Evolutionary conservation across 1,140 invertebrate species (phyloP).

Genomic region (Drosophila rufa): DNA sequence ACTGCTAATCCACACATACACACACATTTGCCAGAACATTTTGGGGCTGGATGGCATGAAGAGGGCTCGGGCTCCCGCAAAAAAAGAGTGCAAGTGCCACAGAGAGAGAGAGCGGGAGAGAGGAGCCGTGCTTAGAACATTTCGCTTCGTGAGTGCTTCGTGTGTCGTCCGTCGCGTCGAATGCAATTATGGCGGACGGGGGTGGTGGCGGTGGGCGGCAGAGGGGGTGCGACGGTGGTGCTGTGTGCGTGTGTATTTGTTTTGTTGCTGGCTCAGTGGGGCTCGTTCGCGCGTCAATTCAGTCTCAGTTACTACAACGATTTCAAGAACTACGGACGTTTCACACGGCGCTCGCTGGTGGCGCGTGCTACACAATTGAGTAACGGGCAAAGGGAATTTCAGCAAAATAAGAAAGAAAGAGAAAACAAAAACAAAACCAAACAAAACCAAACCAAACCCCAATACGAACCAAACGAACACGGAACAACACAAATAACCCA

Average conservation of each 20-base stretch:
- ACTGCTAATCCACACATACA: background rate
- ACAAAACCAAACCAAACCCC: too few relatives aligned
- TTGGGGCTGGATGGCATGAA: too few relatives aligned
- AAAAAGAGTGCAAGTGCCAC: constrained; percentile 30
- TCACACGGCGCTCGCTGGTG: constrained; percentile 59
- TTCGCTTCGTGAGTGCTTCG: constrained; percentile 20
- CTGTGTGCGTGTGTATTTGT: constrained; percentile 47
- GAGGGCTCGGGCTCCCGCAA: constrained; percentile 12
- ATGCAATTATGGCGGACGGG: constrained; percentile 5
- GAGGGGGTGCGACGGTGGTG: constrained; percentile 1
- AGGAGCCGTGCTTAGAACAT: constrained; percentile 22
- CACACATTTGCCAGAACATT: background rate
- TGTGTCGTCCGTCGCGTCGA: constrained; percentile 29
- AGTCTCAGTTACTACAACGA: constrained; percentile 73
- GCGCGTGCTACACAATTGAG: constrained; percentile 72
- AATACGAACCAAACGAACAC: constrained; percentile 24
- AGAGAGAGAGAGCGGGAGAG: constrained; percentile 11
- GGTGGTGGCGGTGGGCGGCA: background rate
- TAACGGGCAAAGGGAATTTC: constrained; percentile 58
- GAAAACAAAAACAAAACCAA: constrained; percentile 24
- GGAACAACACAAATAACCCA: constrained; percentile 27
- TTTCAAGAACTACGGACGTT: constrained; percentile 73
- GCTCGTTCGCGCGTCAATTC: constrained; percentile 69
- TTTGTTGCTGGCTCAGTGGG: constrained; percentile 58
- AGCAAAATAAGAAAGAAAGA: constrained; percentile 27